A percentile compares a stretch with the other conserved stretches of the same genome.
phyloP scores from a whole-genome alignment of 2,113 vertebrate genomes.

The Grammomys dolichurus region DNA sequence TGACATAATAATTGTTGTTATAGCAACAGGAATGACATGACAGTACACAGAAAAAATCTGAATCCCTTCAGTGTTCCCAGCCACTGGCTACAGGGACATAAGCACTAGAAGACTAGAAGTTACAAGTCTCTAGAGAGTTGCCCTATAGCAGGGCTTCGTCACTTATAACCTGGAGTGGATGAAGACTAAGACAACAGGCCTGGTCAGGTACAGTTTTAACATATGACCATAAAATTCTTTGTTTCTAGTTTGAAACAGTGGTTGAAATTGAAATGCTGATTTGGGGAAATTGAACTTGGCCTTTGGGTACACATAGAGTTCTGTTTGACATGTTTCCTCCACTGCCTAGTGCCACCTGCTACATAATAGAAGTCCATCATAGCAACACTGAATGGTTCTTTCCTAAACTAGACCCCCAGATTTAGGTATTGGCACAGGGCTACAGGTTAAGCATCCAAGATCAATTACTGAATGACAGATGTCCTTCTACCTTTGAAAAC shows the following conservation, averaged over 20 bases:
- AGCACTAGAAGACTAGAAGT: no score
- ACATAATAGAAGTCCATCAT: not conserved
- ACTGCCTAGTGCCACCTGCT: not conserved
- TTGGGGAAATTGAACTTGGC: not conserved
- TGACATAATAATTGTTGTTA: slow-evolving; percentile 14
- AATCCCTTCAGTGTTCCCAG: not conserved
- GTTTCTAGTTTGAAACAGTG: slow-evolving; percentile 7
- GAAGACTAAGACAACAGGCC: not conserved
- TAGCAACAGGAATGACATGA: not conserved
- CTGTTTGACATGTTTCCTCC: not conserved
- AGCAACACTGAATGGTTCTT: not conserved
- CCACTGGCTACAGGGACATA: not conserved
- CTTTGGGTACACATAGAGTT: not conserved
- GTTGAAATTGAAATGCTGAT: not conserved
- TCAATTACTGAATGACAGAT: not conserved
- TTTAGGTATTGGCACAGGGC: not conserved
- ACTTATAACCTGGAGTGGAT: rapidly evolving
- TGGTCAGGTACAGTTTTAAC: not conserved
- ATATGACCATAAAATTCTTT: not conserved
- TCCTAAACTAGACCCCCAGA: not conserved
- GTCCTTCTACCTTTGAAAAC: not conserved
- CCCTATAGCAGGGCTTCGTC: not conserved
- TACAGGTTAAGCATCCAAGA: not conserved
- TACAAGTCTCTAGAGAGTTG: no score
- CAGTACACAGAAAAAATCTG: not conserved